Evolutionary conservation across 2,113 vertebrate species (phyloP).

Genomic region (Microtus pennsylvanicus): DNA sequence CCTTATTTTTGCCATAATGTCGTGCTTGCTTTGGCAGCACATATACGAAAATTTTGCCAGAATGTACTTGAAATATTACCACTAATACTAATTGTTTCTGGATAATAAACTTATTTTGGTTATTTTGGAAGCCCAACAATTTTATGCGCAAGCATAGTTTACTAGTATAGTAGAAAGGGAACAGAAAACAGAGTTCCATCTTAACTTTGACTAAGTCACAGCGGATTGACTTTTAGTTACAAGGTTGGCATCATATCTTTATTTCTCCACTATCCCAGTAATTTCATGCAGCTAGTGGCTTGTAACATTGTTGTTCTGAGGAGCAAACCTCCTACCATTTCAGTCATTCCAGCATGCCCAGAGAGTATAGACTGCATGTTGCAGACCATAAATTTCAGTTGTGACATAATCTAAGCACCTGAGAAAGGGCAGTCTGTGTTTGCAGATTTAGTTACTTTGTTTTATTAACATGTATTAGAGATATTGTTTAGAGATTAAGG

Average conservation of each 20-base stretch:
- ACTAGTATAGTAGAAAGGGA: conserved; percentile 20
- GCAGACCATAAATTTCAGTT: conserved; percentile 22
- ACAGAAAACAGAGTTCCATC: neutral
- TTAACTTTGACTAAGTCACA: neutral
- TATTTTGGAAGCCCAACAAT: conserved; percentile 4
- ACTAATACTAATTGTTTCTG: neutral
- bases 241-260: neutral
- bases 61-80: neutral
- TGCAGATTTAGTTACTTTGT: neutral
- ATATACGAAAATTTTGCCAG: too few species aligned
- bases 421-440: neutral
- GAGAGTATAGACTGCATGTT: neutral
- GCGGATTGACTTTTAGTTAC: neutral
- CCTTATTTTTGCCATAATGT: conserved; percentile 30
- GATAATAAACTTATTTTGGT: conserved; percentile 31
- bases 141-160: conserved; percentile 60
- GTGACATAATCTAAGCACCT: neutral
- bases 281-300: neutral
- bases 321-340: neutral
- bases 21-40: neutral
- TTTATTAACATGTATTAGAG: conserved; percentile 22
- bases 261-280: neutral
- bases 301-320: neutral
- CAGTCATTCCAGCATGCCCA: neutral
- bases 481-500: neutral